These are phyloP conservation scores for Suillia variegata DNA, from an alignment of 2,888 invertebrate genomes.

Conservation along the genomic window DNA sequence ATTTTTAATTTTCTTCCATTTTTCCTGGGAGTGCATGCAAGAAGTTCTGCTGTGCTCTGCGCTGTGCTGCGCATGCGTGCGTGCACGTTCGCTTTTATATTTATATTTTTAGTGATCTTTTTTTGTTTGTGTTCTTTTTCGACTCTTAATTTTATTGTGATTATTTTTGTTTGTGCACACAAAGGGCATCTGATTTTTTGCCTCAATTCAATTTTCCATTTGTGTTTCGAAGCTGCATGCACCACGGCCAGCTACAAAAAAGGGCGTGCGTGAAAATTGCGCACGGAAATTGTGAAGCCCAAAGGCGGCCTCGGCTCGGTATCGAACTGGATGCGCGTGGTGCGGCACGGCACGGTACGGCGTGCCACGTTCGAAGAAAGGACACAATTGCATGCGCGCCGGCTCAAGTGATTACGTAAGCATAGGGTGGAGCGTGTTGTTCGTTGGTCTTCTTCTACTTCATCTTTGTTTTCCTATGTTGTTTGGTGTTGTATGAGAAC, in stretches of 20 bases:
- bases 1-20: neutral
- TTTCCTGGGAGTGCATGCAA: neutral
- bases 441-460: too few species aligned
- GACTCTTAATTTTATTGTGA: neutral
- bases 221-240: neutral
- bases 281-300: conserved; percentile 35
- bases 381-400: conserved; percentile 11
- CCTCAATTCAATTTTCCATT: conserved; percentile 15
- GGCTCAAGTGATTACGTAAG: conserved; percentile 46
- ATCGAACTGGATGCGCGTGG: neutral
- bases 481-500: too few species aligned
- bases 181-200: too few species aligned
- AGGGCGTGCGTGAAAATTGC: conserved; percentile 53
- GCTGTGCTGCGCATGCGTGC: conserved; percentile 25
- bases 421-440: neutral
- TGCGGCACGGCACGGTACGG: conserved; percentile 26
- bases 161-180: too few species aligned
- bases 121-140: neutral
- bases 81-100: neutral
- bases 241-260: conserved; percentile 13
- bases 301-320: neutral
- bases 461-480: too few species aligned
- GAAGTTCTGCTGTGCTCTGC: too few species aligned
- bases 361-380: conserved; percentile 35
- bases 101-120: neutral